Percentiles rank a stretch among this genome's conserved stretches.
phyloP scores from a whole-genome alignment of 2,113 vertebrate genomes.

The Ramphastos sulfuratus region DNA sequence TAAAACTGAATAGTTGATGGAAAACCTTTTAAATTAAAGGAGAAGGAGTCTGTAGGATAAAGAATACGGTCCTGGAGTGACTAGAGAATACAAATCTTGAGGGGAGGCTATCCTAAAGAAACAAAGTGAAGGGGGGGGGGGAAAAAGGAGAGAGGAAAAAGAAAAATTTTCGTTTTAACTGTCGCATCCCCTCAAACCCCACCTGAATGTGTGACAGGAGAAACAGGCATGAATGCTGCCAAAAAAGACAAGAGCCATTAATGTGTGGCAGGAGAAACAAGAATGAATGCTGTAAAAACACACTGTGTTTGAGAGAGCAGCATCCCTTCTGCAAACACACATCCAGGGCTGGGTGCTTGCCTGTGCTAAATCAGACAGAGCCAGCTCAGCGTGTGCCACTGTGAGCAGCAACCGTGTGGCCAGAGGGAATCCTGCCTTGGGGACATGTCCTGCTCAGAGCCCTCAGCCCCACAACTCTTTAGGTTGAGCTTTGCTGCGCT shows the following conservation, averaged over 20 bases:
- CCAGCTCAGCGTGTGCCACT: background rate
- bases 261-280: background rate
- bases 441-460: background rate
- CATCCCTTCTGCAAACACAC: background rate
- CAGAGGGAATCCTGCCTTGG: background rate
- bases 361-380: background rate
- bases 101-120: background rate
- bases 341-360: background rate
- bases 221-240: background rate
- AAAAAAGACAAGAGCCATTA: background rate
- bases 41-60: background rate
- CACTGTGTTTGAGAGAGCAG: background rate
- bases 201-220: background rate
- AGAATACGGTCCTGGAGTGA: background rate
- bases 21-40: constrained; percentile 29
- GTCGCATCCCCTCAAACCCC: fast-evolving
- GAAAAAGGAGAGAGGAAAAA: too few species aligned
- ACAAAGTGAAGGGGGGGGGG: background rate
- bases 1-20: background rate
- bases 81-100: background rate
- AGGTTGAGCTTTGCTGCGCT: background rate
- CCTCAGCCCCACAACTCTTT: fast-evolving
- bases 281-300: background rate
- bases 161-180: background rate
- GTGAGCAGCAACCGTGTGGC: background rate